phyloP scores from a whole-genome alignment of 2,888 invertebrate genomes.

The Agrochola litura region DNA sequence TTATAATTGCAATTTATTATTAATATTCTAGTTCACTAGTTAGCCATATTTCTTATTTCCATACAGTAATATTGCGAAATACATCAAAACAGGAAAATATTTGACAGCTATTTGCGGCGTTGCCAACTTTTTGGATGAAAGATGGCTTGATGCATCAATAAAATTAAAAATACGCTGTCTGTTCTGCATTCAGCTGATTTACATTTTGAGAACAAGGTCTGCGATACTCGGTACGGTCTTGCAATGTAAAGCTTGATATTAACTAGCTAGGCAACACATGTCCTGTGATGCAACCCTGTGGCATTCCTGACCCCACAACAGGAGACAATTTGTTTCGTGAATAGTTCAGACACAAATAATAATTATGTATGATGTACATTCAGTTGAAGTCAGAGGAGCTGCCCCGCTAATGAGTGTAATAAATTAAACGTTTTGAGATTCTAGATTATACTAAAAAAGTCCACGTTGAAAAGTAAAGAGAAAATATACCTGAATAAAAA shows the following conservation, averaged over 20 bases:
- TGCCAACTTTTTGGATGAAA: too few species aligned
- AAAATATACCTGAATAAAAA: background rate
- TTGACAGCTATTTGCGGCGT: too few species aligned
- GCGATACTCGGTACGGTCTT: background rate
- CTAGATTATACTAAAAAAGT: background rate
- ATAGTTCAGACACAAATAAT: background rate
- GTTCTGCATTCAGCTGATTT: constrained; percentile 31
- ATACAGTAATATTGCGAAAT: too few species aligned
- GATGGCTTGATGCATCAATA: background rate
- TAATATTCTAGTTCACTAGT: too few species aligned
- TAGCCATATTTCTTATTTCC: too few species aligned
- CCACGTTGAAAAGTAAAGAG: background rate
- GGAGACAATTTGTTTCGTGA: background rate
- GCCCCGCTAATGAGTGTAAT: background rate
- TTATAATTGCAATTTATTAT: too few species aligned
- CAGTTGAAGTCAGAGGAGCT: background rate
- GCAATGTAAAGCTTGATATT: constrained; percentile 18
- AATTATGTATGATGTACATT: background rate
- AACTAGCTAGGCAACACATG: constrained; percentile 5
- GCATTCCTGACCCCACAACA: background rate
- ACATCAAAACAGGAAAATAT: too few species aligned
- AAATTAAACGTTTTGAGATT: background rate
- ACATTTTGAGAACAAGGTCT: constrained; percentile 40
- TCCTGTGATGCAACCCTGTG: background rate
- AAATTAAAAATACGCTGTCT: constrained; percentile 1